phyloP scores from a whole-genome alignment of 2,113 vertebrate species.

The Scolopax mira region DNA sequence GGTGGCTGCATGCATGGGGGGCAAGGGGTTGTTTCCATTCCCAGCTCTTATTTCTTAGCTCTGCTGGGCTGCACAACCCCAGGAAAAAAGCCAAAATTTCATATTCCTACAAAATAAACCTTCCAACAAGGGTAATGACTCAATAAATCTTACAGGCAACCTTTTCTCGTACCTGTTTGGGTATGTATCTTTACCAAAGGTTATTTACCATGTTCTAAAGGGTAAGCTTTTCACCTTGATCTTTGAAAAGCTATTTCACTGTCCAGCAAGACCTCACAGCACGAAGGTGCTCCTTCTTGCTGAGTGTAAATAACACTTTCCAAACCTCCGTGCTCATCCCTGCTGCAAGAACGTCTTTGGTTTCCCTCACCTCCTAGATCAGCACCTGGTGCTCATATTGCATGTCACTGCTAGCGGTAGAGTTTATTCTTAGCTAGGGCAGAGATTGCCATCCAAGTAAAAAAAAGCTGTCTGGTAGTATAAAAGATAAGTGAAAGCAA shows the following conservation, averaged over 20 bases:
- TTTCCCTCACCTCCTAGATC: not conserved
- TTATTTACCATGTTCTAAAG: not conserved
- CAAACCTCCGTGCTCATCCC: not conserved
- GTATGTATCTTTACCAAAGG: not conserved
- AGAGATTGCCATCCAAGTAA: not conserved
- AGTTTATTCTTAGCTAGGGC: not conserved
- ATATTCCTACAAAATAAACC: not conserved
- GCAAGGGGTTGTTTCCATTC: not conserved
- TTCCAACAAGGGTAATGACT: not conserved
- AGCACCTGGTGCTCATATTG: not conserved
- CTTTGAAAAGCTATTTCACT: not conserved
- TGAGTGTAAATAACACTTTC: not conserved
- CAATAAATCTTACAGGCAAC: not conserved
- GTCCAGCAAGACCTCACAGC: not conserved
- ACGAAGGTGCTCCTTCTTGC: not conserved
- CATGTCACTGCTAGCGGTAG: accelerated
- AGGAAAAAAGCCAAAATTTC: not conserved
- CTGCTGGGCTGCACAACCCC: not conserved
- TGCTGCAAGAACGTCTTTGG: not conserved
- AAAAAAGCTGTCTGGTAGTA: not conserved
- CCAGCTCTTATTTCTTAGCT: not conserved
- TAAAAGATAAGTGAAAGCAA: not conserved
- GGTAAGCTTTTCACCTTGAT: not conserved
- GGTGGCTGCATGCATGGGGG: not conserved
- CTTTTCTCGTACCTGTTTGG: not conserved